phyloP scores from a whole-genome alignment of 2,888 invertebrate genomes.

The Cynaeus angustus region DNA sequence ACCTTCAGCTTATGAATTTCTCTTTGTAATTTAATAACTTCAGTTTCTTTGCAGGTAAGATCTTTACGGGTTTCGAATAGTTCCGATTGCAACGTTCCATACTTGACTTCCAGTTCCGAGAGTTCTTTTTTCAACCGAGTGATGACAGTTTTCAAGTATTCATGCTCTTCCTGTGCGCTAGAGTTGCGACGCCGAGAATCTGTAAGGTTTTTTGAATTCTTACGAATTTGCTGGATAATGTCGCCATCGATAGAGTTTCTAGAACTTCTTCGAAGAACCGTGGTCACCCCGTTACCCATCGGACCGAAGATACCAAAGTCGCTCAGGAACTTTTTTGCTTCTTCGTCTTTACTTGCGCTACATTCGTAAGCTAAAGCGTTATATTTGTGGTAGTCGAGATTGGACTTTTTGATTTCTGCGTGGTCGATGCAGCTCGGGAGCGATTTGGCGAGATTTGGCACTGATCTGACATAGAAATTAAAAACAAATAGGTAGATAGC shows the following conservation, averaged over 20 bases:
- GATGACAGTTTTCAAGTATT: constrained; percentile 70
- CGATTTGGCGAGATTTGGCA: constrained; percentile 56
- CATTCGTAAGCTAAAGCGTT: constrained; percentile 64
- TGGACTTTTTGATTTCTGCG: constrained; percentile 61
- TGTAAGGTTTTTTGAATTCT: constrained; percentile 62
- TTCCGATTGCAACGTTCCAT: constrained; percentile 74
- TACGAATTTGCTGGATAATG: constrained; percentile 61
- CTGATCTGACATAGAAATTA: constrained; percentile 56
- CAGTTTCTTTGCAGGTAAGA: constrained; percentile 74
- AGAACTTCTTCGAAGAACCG: constrained; percentile 59
- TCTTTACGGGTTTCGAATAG: constrained; percentile 74
- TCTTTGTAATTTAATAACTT: constrained; percentile 77
- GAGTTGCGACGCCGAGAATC: constrained; percentile 61
- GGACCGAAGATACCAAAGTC: constrained; percentile 68
- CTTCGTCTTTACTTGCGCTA: constrained; percentile 58
- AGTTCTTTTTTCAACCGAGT: constrained; percentile 72
- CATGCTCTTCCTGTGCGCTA: constrained; percentile 64
- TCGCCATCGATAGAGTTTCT: constrained; percentile 62
- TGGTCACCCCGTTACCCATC: constrained; percentile 69
- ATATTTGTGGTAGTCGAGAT: constrained; percentile 65
- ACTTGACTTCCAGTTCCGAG: constrained; percentile 72
- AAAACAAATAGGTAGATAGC: neutral
- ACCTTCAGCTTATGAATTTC: constrained; percentile 84
- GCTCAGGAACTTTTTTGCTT: constrained; percentile 67
- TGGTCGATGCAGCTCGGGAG: constrained; percentile 54